phyloP scores from a whole-genome alignment of 92 coral and sea anemone species.

The Hydrozoanthus gracilis region DNA sequence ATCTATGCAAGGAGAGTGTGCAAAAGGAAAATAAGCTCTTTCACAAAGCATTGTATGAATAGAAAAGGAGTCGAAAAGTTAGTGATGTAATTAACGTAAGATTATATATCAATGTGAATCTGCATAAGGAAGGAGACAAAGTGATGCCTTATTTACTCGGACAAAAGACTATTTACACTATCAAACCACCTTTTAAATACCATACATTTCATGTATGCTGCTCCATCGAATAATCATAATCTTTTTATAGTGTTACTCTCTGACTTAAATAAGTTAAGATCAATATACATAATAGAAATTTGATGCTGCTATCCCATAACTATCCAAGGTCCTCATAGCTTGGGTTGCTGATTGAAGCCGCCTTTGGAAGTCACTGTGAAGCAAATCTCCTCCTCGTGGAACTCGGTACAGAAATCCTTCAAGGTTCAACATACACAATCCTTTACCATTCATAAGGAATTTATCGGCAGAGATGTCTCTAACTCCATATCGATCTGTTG shows the following conservation, averaged over 20 bases:
- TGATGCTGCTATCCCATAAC: conserved; percentile 74
- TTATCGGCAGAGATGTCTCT: conserved; percentile 86
- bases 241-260: conserved; percentile 35
- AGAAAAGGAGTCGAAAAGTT: not conserved
- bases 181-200: conserved; percentile 69
- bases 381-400: conserved; percentile 92
- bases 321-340: conserved; percentile 79
- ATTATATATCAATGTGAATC: not conserved
- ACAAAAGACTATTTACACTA: conserved; percentile 21
- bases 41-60: not conserved
- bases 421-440: conserved; percentile 88
- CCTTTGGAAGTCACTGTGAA: conserved; percentile 87
- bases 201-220: conserved; percentile 70
- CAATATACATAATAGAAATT: conserved; percentile 86
- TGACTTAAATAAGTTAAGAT: conserved; percentile 46
- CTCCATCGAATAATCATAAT: conserved; percentile 64
- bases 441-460: conserved; percentile 98
- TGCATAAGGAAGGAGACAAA: conserved; percentile 19
- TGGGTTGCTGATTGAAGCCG: conserved; percentile 79
- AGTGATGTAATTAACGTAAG: not conserved
- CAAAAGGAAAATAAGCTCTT: not conserved
- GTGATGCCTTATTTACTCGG: not conserved
- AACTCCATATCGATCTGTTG: conserved; percentile 88
- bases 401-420: conserved; percentile 92
- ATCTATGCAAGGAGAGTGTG: not conserved